Base-by-base conservation (phyloP, 2,888 invertebrate species). In the Parnassius mnemosyne region DNA sequence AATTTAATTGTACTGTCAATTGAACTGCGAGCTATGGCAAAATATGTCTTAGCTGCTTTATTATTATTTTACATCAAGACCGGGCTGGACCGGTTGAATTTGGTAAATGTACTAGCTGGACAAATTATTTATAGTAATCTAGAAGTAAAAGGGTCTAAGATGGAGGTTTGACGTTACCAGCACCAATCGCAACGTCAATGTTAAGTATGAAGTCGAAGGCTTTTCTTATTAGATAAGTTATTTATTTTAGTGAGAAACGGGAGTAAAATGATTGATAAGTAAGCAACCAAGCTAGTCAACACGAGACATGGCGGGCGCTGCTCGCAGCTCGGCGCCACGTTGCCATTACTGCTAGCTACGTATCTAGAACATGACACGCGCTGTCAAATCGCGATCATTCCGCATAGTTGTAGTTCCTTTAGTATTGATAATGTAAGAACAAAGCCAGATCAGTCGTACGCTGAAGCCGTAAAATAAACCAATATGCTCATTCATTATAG, bases 211-310 rank as follows among this genome's bases (percentile, higher is more conserved):
- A 76, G 72, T 77, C 74, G 73, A 72, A 74, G 81, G 82, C 76
- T 78, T 73, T 84, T 78, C 77, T 79, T 79, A 78, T 83, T 80
- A 81, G 78, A 68, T 89, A 88, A 89, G 87, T 89, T 86, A 90
- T 90, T 90, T 90, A 90, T 90, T 89, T 86, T 87, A 87, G 89
- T 84, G 86, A 87, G 85, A 79, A 74, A 82, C 76, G 79, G 77
- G 81, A 81, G 79, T 81, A 81, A 75, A 73, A 79, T 75, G 81
- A 82, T 83, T 78, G 81, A 80, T 85, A 84, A 76, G 80, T 86
- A 84, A 85, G 87, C 86, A 87, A 89, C 83, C 79, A 83, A 89
- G 89, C 90, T 89, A 90, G 89, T 90, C 89, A 89, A 79, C 78
- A 13, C 49, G 49, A 5, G 49, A 9, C 1, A 13, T 13, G 49